A percentile compares a stretch with the other conserved stretches of the same genome.
Conservation (phyloP, 2,797 vertebrate species). For the Danio choprae region DNA sequence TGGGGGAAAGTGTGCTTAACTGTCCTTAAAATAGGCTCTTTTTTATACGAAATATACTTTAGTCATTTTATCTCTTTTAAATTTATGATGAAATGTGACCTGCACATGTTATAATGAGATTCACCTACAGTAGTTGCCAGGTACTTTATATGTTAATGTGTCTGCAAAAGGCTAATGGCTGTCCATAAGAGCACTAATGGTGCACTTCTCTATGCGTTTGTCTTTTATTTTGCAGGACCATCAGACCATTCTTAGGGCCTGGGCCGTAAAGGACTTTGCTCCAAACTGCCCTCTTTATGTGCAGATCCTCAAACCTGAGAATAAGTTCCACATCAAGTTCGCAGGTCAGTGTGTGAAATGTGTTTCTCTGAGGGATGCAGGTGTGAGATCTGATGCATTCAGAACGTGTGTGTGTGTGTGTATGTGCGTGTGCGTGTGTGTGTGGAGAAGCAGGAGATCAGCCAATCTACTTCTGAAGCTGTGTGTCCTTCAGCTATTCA, state of each 20-base stretch:
- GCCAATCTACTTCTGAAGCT: neutral
- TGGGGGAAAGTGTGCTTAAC: neutral
- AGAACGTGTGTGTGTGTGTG: neutral
- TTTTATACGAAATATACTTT: neutral
- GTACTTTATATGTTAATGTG: constrained; percentile 29
- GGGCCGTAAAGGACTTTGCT: constrained; percentile 88
- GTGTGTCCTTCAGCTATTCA: constrained; percentile 14
- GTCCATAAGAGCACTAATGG: constrained; percentile 14
- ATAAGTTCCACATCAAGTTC: constrained; percentile 89
- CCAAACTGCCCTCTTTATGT: constrained; percentile 87
- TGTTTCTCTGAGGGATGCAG: constrained; percentile 19
- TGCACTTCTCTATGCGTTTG: constrained; percentile 2
- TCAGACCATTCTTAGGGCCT: constrained; percentile 86
- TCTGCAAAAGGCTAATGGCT: constrained; percentile 25
- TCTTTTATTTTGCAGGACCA: constrained; percentile 76
- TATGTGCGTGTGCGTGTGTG: constrained; percentile 4
- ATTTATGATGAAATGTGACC: neutral
- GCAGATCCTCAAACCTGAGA: constrained; percentile 87
- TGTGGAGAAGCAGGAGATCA: neutral
- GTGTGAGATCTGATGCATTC: constrained; percentile 1
- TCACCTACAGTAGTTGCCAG: constrained; percentile 1
- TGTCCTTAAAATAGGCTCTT: neutral
- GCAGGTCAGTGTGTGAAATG: constrained; percentile 76
- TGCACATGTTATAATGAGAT: neutral
- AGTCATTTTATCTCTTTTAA: neutral